A percentile compares a stretch with the other conserved stretches of the same genome.
These are phyloP conservation scores for Drosophila nebulosa DNA, from an alignment of 1,140 invertebrate genomes.

Conservation along the genomic window DNA sequence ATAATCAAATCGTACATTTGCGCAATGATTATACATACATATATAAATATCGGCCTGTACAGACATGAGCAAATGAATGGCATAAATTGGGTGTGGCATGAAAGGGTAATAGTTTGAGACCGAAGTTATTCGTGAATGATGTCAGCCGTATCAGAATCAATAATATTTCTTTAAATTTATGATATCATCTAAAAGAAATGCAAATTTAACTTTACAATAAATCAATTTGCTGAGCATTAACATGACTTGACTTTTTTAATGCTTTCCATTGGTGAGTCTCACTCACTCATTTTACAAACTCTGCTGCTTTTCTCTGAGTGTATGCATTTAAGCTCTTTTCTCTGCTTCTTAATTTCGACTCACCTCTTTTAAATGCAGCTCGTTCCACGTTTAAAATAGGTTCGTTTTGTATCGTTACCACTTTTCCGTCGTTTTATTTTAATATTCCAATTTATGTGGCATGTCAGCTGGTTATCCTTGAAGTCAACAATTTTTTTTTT, in stretches of 20 bases:
- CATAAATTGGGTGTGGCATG: slow-evolving; percentile 38
- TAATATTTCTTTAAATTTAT: not conserved
- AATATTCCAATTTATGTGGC: slow-evolving; percentile 78
- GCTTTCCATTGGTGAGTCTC: not conserved
- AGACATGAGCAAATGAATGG: not conserved
- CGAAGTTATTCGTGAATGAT: slow-evolving; percentile 34
- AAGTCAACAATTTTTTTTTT: slow-evolving; percentile 44
- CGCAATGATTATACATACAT: slow-evolving; percentile 44
- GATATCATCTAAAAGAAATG: slow-evolving; percentile 2
- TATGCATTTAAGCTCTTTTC: not conserved
- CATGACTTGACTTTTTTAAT: not conserved
- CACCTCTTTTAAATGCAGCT: slow-evolving; percentile 51
- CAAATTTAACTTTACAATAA: not conserved
- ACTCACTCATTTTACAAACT: not conserved
- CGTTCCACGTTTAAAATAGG: slow-evolving; percentile 30
- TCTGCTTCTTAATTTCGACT: slow-evolving; percentile 28
- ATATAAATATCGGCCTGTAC: slow-evolving; percentile 1
- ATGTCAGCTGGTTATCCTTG: slow-evolving; percentile 78
- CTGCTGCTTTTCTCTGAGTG: not conserved
- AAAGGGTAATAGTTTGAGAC: slow-evolving; percentile 10
- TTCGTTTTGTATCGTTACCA: slow-evolving; percentile 31
- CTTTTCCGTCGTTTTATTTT: slow-evolving; percentile 28
- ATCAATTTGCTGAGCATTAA: not conserved
- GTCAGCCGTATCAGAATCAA: slow-evolving; percentile 38
- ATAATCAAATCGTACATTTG: slow-evolving; percentile 53